These are phyloP conservation scores for Platyura marginata DNA, from an alignment of 1,140 invertebrate species.

Conservation along the genomic window DNA sequence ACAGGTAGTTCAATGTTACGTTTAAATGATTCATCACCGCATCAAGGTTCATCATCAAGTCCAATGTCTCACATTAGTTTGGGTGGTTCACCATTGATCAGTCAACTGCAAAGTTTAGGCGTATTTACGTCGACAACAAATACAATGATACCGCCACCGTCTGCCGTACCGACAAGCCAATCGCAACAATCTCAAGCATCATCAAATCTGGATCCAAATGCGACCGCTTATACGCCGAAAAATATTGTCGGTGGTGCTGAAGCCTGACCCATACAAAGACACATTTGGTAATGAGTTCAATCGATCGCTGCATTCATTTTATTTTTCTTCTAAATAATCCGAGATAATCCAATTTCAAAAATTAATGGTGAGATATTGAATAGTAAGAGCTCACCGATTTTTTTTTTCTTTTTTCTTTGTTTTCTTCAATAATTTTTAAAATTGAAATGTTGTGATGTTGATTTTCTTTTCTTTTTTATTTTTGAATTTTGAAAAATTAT, in stretches of 20 bases:
- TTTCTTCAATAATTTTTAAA: too few relatives aligned
- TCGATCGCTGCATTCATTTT: too few relatives aligned
- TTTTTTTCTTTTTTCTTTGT: too few relatives aligned
- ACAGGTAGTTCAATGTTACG: constrained; percentile 39
- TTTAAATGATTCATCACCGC: constrained; percentile 19
- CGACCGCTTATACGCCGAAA: constrained; percentile 79
- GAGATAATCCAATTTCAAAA: too few relatives aligned
- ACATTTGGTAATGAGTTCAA: neutral
- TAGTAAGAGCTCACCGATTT: too few relatives aligned
- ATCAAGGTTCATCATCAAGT: neutral
- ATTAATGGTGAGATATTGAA: too few relatives aligned
- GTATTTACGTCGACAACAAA: constrained; percentile 11
- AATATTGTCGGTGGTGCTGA: constrained; percentile 22
- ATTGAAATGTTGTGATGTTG: too few relatives aligned
- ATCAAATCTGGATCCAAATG: constrained; percentile 77
- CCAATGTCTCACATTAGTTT: neutral
- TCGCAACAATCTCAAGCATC: constrained; percentile 6
- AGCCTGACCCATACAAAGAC: neutral
- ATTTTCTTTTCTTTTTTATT: too few relatives aligned
- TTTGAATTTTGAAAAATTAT: too few relatives aligned
- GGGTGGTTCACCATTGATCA: neutral
- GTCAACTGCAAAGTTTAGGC: constrained; percentile 12
- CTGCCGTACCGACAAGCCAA: neutral
- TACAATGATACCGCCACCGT: neutral
- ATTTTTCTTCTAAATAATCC: too few relatives aligned